Base-by-base conservation (phyloP, 2,888 invertebrate genomes). In the Crioceris asparagi region DNA sequence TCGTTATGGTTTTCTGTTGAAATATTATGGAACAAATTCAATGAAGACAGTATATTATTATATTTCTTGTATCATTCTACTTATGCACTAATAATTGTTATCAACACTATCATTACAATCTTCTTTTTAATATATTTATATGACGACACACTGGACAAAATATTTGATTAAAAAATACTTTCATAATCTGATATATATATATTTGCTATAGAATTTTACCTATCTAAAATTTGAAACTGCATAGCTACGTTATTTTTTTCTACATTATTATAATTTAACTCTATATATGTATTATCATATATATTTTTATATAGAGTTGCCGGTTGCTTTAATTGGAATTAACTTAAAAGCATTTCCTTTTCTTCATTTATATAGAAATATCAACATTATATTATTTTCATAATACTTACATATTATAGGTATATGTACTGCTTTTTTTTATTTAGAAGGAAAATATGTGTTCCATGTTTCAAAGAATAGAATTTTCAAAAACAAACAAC, bases 401-500 rank as follows among this genome's bases (percentile, higher is more conserved):
- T 53, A 55, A 54, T 52, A 51, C 50, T 50, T 47, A 44, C 45
- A 34, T 43, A 32, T 21, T 32, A 11, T 17, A 19, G 12, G n/a
- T 25, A 7, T 10, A 7, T 21, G 36, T 50, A 50, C 47, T 42
- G 40, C 38, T 43, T 43, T 48, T 42, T 43, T 49, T 44, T 38
- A 43, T 43, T 44, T 47, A 50, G 43, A 47, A 49, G 47, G 51
- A 49, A 45, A 47, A 45, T n/a, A n/a, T n/a, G n/a, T 50, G 42
- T 48, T 48, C 45, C 45, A 38, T 38, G 35, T 50, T 52, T 58
- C 51, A 55, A 56, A 61, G 59, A 60, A 62, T 61, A 61, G 58
- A 60, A 58, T 59, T 55, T 25, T 61, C 48, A 58, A 60, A 50
- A 53, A 50, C 46, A 54, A 55, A 58, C 51, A 57, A 59, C 57